Base-by-base conservation (phyloP, 2,888 invertebrate genomes). In the Pinctada fucata region DNA sequence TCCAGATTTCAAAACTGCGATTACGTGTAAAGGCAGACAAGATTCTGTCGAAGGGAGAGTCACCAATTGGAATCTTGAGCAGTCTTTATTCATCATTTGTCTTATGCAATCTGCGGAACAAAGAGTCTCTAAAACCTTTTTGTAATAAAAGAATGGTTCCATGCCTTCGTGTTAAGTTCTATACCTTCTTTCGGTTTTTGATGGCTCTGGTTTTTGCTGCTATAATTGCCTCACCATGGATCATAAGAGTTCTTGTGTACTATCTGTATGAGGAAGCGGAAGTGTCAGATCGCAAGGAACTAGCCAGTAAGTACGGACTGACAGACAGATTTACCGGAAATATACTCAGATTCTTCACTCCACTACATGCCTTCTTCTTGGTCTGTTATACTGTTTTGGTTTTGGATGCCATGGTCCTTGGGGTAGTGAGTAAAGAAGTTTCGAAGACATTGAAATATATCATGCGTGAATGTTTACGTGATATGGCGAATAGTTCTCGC, bases 281-380 rank as follows among this genome's bases (percentile, higher is more conserved):
- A 8, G 16, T 66, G 5, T 6, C 16, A 2, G 45, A 74, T 6
- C 16, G 65, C 49, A 58, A 48, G 10, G 16, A 63, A 13, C 64
- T 72, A 5, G 58, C 58, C 16, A 47, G 58, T 5, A 16, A 51
- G 5, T 47, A 45, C 10, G 47, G 47, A 31, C 13, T 10, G 6
- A 58, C 13, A 58, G 58, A 58, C 8, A 13, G 13, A 58, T 58
- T 58, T 58, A 58, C 85, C 3, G 88, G 88, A 58, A 90, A 83
- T 72, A 72, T 91, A 13, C 84, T 90, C 0, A 78, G 86, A 8
- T 89, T 87, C 74, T 81, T 92, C 1, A 86, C 89, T 0, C 92
- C 92, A 0, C 70, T 89, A 3, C 91, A 91, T 75, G 82, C 84
- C 2, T 3, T 90, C 3, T 91, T 91, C 79, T 64, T 91, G 3